These are phyloP conservation scores for Lepidochrysops patricia DNA, from an alignment of 2,888 invertebrate species.

Conservation along the genomic window DNA sequence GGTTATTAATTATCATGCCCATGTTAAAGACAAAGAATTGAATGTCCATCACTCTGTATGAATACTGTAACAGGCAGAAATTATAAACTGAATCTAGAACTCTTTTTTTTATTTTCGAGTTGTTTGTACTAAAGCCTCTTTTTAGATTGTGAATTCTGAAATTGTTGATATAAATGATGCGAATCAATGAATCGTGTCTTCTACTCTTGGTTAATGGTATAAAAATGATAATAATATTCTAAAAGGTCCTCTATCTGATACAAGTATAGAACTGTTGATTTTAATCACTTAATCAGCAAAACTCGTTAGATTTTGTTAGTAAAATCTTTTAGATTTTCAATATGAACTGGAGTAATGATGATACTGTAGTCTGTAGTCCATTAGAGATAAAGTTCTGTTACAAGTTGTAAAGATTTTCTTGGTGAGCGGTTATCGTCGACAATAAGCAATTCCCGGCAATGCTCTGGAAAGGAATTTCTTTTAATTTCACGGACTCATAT, in stretches of 20 bases:
- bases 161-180: no score
- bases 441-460: conserved; percentile 6
- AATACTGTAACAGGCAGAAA: not conserved
- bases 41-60: not conserved
- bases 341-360: not conserved
- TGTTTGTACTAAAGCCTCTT: not conserved
- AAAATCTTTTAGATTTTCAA: no score
- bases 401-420: conserved; percentile 4
- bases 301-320: no score
- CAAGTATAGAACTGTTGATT: no score
- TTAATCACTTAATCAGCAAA: no score
- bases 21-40: not conserved
- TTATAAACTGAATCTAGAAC: not conserved
- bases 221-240: no score
- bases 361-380: not conserved
- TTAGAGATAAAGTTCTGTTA: not conserved
- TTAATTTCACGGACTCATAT: conserved; percentile 41
- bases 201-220: no score
- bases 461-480: conserved; percentile 18
- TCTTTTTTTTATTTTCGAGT: not conserved
- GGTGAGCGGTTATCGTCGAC: not conserved
- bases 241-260: no score
- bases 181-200: no score
- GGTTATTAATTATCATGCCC: not conserved
- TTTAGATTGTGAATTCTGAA: no score